These are phyloP conservation scores for Notarius lentiginosus DNA, from an alignment of 2,113 vertebrate genomes.

Conservation along the genomic window DNA sequence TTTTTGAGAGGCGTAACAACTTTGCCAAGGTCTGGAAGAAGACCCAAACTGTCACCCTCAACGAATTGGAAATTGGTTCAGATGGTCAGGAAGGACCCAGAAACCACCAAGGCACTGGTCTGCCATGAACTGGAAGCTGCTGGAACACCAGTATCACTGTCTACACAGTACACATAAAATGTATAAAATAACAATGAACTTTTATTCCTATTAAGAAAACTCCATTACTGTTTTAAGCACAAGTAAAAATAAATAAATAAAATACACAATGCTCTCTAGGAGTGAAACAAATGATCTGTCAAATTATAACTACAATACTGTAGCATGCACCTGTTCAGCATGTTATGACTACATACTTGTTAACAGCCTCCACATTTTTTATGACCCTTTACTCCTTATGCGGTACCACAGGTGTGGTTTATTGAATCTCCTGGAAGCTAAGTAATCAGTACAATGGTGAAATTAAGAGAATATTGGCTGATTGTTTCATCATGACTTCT, in stretches of 20 bases:
- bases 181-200: no score
- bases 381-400: neutral
- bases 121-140: no score
- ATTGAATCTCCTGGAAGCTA: neutral
- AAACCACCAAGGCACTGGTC: no score
- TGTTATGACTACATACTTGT: neutral
- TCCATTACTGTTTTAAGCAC: neutral
- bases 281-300: neutral
- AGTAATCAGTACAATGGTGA: neutral
- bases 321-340: neutral
- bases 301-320: neutral
- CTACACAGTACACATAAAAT: no score
- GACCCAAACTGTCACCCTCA: no score
- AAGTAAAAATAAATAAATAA: neutral
- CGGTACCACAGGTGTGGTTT: neutral
- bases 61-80: no score
- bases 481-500: constrained; percentile 27
- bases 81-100: no score
- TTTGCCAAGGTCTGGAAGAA: no score
- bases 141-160: no score
- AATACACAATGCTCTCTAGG: neutral
- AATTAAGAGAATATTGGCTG: neutral
- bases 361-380: neutral
- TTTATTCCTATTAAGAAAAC: no score
- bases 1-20: no score